phyloP scores from a whole-genome alignment of 1,140 invertebrate species.

The Scaptomyza hsui region DNA sequence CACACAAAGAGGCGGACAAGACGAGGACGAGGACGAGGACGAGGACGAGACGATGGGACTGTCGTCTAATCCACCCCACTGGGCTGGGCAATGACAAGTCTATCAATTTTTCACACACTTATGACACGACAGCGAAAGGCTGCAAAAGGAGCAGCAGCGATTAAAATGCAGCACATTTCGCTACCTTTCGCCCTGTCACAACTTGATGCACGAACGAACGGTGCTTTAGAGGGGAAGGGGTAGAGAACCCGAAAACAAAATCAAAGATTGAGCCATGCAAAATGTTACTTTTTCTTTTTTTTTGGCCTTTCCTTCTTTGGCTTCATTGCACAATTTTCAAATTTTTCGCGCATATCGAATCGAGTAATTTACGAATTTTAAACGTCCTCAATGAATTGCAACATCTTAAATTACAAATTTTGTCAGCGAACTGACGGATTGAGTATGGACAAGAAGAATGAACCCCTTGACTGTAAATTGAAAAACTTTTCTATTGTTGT shows the following conservation, averaged over 20 bases:
- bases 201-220: conserved; percentile 40
- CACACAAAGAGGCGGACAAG: conserved; percentile 30
- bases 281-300: conserved; percentile 36
- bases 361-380: conserved; percentile 68
- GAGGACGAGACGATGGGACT: conserved; percentile 9
- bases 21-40: conserved; percentile 21
- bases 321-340: conserved; percentile 77
- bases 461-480: not conserved
- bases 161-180: conserved; percentile 42
- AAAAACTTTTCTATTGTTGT: no score
- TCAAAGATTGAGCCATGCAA: conserved; percentile 60
- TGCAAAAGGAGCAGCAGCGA: conserved; percentile 55
- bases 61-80: conserved; percentile 59
- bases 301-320: conserved; percentile 1
- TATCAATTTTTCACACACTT: conserved; percentile 82
- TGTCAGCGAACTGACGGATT: conserved; percentile 16
- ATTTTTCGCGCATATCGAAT: conserved; percentile 73
- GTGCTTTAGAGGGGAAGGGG: conserved; percentile 15
- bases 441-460: not conserved
- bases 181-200: conserved; percentile 33
- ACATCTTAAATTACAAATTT: conserved; percentile 71
- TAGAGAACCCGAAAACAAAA: conserved; percentile 23
- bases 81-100: conserved; percentile 64
- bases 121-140: conserved; percentile 60
- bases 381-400: conserved; percentile 63